Evolutionary conservation across 2,113 vertebrate species (phyloP), one percentile per base, ranked within the genome.

Genomic region (Seriola dumerili): DNA sequence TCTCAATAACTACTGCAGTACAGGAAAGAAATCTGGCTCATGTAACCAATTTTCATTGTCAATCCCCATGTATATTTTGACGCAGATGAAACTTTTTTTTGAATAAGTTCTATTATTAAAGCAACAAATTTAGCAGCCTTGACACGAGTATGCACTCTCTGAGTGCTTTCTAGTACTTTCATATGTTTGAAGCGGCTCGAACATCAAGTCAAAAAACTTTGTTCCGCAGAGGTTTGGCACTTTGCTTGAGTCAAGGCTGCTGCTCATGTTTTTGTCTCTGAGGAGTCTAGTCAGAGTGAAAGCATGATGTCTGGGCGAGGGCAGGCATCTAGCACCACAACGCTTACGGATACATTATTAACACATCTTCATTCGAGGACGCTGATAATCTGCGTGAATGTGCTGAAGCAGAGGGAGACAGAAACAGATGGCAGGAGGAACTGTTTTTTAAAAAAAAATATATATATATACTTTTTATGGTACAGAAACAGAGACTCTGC

Each of bases 331-430:
- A 2, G 70, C 76, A 57, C 75, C 44, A 3, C 1, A 1, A 46
- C 38, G 14, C 83, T 59, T 71, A 76, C 44, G 4, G 58, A 88
- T 86, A 16, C 74, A 85, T 91, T 88, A 89, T 86, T 90, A 87
- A 87, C 71, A 64, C 61, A 1, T 71, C 82, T 74, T 66, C 75
- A 21, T 62, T 70, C 19, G 32, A 72, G 65, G 44, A 55, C 34
- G 72, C 50, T 25, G 48, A n/a, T 38, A 44, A 69, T 76, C 46
- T 78, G 75, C 29, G 13, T 61, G 0, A 87, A 65, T 68, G 78
- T 46, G 80, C 46, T 13, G 52, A 55, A 58, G 44, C 74, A n/a
- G 42, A 52, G 36, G 69, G 32, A 69, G 23, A 48, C 17, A 72
- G 21, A 54, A 36, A 54, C 29, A 69, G 67, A 23, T 8, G 1